Base-by-base conservation (phyloP, 1,140 invertebrate genomes). In the Drosophila bipectinata region DNA sequence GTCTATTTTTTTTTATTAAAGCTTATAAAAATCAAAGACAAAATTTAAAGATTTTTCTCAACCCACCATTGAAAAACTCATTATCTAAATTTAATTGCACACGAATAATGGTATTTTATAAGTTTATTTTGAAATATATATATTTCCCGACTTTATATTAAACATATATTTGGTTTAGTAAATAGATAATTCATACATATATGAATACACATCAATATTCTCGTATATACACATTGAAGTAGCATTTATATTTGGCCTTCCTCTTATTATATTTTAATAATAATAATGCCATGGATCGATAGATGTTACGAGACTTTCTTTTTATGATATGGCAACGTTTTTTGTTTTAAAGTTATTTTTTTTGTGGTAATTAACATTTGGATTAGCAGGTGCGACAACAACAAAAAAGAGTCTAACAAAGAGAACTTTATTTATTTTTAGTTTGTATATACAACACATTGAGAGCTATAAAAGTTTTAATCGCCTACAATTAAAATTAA, bases 391-490 rank as follows among this genome's bases (percentile, higher is more conserved):
- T 30, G 37, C 24, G 55, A 75, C 48, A 47, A 69, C 62, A 51
- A 74, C 72, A 48, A 57, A 53, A 57, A 63, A 44, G 14, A 37
- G 10, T 41, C 21, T 56, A 56, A 48, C 49, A 52, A 52, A 6
- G 8, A 56, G 18, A 73, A 73, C 69, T 73, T 45, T 30, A 37
- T 75, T 75, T 55, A 56, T 28, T 44, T 21, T 30, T 49, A 41
- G 47, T 68, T 61, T 51, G 30, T 80, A 87, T 85, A 72, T 85
- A 85, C 81, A 85, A 82, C 64, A 85, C 81, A 87, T 78, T 75
- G 48, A 85, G 73, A 74, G 64, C 34, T 75, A 75, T 66, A 68
- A 68, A 76, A 76, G 72, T 73, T 76, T 59, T 58, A 76, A 68
- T 60, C 47, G 72, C 52, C 71, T 68, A 74, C 71, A 66, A 68